Conservation (phyloP, 2,888 invertebrate species). For the Hesperia comma region DNA sequence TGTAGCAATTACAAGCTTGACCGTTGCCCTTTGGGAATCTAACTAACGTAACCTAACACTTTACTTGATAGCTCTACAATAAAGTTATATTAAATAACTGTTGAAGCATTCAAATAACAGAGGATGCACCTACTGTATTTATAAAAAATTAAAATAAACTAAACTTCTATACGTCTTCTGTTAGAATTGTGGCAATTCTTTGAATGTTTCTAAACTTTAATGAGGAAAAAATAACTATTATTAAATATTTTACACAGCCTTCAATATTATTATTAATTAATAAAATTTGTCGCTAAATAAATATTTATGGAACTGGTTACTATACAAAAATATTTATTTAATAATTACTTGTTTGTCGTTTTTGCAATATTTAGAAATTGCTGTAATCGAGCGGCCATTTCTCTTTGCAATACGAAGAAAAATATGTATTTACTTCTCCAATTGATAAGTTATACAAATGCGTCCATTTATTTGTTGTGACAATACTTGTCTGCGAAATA, state of each 20-base stretch:
- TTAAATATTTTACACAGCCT: too few species aligned
- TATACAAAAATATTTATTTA: too few species aligned
- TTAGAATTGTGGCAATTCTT: too few species aligned
- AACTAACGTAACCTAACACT: conserved; percentile 44
- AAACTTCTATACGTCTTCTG: too few species aligned
- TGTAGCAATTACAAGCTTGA: conserved; percentile 62
- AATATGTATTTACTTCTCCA: conserved; percentile 32
- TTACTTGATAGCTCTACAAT: conserved; percentile 45
- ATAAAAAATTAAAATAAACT: too few species aligned
- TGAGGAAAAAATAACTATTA: too few species aligned
- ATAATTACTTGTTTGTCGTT: background rate
- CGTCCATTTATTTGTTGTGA: conserved; percentile 16
- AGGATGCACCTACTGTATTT: too few species aligned
- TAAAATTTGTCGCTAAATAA: too few species aligned
- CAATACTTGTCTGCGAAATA: conserved; percentile 25
- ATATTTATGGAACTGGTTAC: too few species aligned
- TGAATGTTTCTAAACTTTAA: too few species aligned
- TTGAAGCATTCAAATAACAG: too few species aligned
- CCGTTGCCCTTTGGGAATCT: conserved; percentile 55
- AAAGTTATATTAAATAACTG: conserved; percentile 31
- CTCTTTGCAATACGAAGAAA: conserved; percentile 17
- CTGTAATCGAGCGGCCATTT: conserved; percentile 17
- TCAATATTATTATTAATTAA: too few species aligned
- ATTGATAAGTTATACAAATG: conserved; percentile 21
- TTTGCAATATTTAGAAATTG: conserved; percentile 22